Base-by-base conservation (phyloP, 2,797 vertebrate species). In the Delichon dasypus region DNA sequence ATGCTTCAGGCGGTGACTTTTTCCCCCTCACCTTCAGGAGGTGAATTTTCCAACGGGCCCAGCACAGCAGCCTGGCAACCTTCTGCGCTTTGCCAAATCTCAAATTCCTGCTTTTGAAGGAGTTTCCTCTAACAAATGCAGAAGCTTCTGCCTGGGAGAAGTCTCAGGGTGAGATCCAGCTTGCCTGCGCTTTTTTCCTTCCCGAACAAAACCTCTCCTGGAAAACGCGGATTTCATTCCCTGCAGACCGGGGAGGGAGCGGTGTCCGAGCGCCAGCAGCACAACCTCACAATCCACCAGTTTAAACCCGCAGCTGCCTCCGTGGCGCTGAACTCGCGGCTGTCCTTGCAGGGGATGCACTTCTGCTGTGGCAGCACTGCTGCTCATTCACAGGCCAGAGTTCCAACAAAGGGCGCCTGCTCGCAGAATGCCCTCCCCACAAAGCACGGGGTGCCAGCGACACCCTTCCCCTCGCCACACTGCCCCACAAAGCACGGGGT, bases 381-480 rank as follows among this genome's bases (percentile, higher is more conserved):
- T 10, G 36, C 36, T 38, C 29, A 8, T 16, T 64, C 67, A 13
- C 32, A 55, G 58, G 32, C 8, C 13, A 36, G 25, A 60, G 23
- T 5, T 58, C 50, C 16, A 10, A 57, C 17, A 26, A 22, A 7
- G 0, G 0, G 2, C 2, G 40, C 8, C 48, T 42, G n/a, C 11
- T 66, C 36, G 3, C 4, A 20, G 16, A 30, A 20, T 3, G 7
- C 9, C 16, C 21, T 19, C 8, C 54, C 32, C 32, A 73, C 5
- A 14, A 55, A n/a, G 50, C 32, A 2, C 13, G 5, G 50, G 61
- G 7, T 0, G 6, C 27, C 29, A 47, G 57, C 18, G 73, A 20
- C 6, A 8, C 20, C 34, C 51, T 10, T 57, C 17, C 26, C 32
- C 65, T 73, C 5, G 16, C 90, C 23, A 20, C 66, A 5, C 2